A percentile compares a stretch with the other conserved stretches of the same genome.
phyloP scores from a whole-genome alignment of 35 echinoderm and acorn worm genomes.

The Hemicentrotus pulcherrimus region DNA sequence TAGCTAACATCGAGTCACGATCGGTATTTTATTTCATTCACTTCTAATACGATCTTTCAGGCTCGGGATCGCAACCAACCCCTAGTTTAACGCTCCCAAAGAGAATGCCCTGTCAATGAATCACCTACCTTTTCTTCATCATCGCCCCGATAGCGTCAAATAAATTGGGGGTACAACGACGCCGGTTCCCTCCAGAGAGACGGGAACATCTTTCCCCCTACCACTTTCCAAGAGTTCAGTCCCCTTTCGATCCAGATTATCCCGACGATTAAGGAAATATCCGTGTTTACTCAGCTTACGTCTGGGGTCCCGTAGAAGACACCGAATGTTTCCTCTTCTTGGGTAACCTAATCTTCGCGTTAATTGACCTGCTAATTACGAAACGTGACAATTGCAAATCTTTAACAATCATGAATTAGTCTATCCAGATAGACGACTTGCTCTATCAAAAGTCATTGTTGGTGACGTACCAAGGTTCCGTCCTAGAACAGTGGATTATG shows the following conservation, averaged over 20 bases:
- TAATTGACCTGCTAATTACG: slow-evolving; percentile 40
- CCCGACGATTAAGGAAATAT: slow-evolving; percentile 17
- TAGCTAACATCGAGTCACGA: not conserved
- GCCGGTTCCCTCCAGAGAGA: not conserved
- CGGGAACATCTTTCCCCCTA: not conserved
- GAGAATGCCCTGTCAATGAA: not conserved
- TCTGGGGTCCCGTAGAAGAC: slow-evolving; percentile 27
- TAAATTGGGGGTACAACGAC: not conserved
- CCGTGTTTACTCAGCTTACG: slow-evolving; percentile 22
- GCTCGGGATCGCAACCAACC: slow-evolving; percentile 2
- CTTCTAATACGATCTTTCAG: slow-evolving; percentile 31
- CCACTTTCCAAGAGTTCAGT: slow-evolving; percentile 25
- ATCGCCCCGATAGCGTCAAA: not conserved
- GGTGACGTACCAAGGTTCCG: not conserved
- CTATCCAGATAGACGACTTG: not conserved
- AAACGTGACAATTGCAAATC: slow-evolving; percentile 12
- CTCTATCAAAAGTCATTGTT: not conserved
- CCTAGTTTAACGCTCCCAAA: not conserved
- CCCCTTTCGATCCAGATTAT: slow-evolving; percentile 30
- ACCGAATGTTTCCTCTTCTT: not conserved
- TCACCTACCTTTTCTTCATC: not conserved
- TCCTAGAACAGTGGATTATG: too few relatives aligned
- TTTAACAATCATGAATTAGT: not conserved
- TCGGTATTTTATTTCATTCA: slow-evolving; percentile 27
- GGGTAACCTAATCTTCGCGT: not conserved